Evolutionary conservation across 2,888 invertebrate genomes (phyloP).

Genomic region (Platycheirus albimanus): DNA sequence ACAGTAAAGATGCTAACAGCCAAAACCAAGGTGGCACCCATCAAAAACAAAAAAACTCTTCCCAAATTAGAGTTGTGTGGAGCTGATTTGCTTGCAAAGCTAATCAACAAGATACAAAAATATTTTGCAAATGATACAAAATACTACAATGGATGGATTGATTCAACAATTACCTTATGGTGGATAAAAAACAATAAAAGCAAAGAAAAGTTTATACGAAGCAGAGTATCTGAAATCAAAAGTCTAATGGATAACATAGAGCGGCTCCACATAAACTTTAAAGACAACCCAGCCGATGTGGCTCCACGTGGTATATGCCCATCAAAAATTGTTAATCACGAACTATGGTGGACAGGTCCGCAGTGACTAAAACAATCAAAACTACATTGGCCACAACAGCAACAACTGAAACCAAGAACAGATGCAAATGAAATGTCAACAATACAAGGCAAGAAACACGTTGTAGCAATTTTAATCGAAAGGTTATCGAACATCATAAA

Average conservation of each 20-base stretch:
- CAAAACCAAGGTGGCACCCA: conserved; percentile 22
- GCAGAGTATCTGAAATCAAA: not conserved
- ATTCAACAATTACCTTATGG: conserved; percentile 8
- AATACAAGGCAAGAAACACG: conserved; percentile 5
- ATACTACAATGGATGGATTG: too few relatives aligned
- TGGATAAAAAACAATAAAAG: too few relatives aligned
- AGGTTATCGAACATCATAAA: too few relatives aligned
- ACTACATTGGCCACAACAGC: conserved; percentile 53
- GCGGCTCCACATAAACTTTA: not conserved
- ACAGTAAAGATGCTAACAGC: conserved; percentile 10
- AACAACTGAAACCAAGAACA: too few relatives aligned
- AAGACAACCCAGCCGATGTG: conserved; percentile 8
- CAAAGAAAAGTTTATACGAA: too few relatives aligned
- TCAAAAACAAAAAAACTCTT: too few relatives aligned
- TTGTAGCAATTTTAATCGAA: conserved; percentile 6
- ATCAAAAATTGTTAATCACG: too few relatives aligned
- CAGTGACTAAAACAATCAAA: too few relatives aligned
- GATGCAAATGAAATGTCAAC: not conserved
- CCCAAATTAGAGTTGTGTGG: conserved; percentile 16
- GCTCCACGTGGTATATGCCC: too few relatives aligned
- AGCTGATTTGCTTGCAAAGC: conserved; percentile 2
- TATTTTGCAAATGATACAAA: conserved; percentile 15
- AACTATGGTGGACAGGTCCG: too few relatives aligned
- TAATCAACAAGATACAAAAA: conserved; percentile 10
- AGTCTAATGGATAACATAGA: conserved; percentile 14